A percentile compares a stretch with the other conserved stretches of the same genome.
Evolutionary conservation across 1,140 invertebrate species (phyloP).

Genomic region (Ooceraea biroi): DNA sequence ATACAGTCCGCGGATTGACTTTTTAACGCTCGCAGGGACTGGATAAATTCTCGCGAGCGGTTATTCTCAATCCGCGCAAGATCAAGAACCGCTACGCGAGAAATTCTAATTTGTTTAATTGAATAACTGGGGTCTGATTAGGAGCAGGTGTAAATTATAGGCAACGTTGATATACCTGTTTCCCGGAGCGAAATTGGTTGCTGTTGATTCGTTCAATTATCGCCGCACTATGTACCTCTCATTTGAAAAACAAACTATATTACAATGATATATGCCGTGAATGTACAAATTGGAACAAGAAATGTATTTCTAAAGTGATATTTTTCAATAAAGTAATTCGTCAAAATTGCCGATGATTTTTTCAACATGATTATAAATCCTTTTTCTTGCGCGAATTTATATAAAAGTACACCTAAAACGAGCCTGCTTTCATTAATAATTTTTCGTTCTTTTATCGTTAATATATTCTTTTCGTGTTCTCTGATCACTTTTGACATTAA

Average conservation of each 20-base stretch:
- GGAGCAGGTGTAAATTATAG: conserved; percentile 37
- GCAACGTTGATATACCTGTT: conserved; percentile 31
- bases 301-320: conserved; percentile 1
- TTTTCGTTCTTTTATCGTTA: neutral
- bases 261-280: neutral
- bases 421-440: neutral
- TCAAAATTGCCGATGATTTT: neutral
- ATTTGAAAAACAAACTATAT: conserved; percentile 25
- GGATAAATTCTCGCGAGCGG: conserved; percentile 22
- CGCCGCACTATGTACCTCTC: neutral
- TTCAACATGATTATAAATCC: neutral
- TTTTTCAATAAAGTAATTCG: neutral
- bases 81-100: conserved; percentile 1
- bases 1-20: conserved; percentile 23
- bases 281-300: neutral
- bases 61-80: conserved; percentile 7
- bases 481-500: neutral
- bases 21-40: conserved; percentile 17
- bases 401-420: neutral
- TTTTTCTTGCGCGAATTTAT: neutral
- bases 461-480: conserved; percentile 11
- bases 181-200: conserved; percentile 4
- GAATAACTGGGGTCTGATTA: conserved; percentile 29
- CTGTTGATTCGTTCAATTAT: conserved; percentile 26
- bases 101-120: conserved; percentile 57